A percentile compares a stretch with the other conserved stretches of the same genome.
Conservation (phyloP, 2,113 vertebrate genomes). For the Cavia porcellus region DNA sequence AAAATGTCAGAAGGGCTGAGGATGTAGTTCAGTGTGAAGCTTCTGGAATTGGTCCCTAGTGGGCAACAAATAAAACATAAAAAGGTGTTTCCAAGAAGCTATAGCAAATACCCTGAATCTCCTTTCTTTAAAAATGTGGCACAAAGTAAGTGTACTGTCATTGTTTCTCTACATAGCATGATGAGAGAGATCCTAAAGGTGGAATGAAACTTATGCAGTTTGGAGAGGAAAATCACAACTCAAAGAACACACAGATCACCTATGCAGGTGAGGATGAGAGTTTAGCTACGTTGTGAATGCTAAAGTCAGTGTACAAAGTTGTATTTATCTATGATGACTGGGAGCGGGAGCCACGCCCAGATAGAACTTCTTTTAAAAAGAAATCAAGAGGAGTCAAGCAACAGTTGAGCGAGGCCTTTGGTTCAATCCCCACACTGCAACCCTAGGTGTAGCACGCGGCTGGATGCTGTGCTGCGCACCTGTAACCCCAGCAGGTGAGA, state of each 20-base stretch:
- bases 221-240: conserved; percentile 39
- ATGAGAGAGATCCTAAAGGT: background rate
- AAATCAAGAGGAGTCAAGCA: background rate
- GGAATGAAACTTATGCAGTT: background rate
- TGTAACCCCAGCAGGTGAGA: background rate
- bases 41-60: background rate
- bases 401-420: background rate
- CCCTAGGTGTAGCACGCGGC: background rate
- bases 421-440: background rate
- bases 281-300: background rate
- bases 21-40: background rate
- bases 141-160: background rate
- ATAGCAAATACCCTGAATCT: background rate
- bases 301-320: background rate
- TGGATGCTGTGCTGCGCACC: background rate
- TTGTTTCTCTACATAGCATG: background rate
- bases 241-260: background rate
- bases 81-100: background rate
- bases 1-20: background rate
- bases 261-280: background rate
- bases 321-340: background rate
- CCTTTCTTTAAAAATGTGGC: conserved; percentile 15
- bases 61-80: background rate
- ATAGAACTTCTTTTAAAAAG: background rate
- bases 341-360: background rate